Evolutionary conservation across 2,113 vertebrate genomes (phyloP).

Genomic region (Sisor rabdophorus): DNA sequence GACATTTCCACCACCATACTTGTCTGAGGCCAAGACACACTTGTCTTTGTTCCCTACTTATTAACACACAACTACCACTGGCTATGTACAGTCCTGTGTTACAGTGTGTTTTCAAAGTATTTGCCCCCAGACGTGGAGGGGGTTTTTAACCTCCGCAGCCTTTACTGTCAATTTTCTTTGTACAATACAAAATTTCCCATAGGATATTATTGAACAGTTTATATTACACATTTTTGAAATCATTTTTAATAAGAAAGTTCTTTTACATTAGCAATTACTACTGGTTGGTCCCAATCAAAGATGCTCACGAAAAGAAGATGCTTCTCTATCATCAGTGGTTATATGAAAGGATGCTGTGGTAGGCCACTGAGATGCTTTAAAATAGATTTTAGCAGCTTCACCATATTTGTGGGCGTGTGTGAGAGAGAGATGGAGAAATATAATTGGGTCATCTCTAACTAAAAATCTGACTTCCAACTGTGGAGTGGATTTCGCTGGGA

Average conservation of each 20-base stretch:
- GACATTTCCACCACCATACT: no score
- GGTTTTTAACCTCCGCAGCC: no score
- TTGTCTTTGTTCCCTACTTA: no score
- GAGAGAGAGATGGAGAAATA: background rate
- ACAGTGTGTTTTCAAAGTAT: no score
- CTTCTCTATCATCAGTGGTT: conserved; percentile 39
- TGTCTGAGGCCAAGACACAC: no score
- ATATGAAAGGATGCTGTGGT: conserved; percentile 33
- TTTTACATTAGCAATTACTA: background rate
- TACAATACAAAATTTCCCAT: background rate
- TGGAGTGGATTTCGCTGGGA: no score
- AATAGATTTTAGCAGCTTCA: background rate
- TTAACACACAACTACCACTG: no score
- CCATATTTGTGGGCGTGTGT: background rate
- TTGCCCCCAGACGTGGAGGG: background rate
- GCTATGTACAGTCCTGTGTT: no score
- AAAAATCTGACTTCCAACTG: conserved; percentile 3
- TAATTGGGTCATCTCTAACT: no score
- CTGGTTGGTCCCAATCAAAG: background rate
- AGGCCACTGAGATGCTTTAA: conserved; percentile 22
- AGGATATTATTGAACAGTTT: background rate
- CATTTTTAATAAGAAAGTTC: background rate
- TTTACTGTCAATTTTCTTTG: background rate
- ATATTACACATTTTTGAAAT: background rate
- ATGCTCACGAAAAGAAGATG: conserved; percentile 5